Base-by-base conservation (phyloP, 2,797 vertebrate species). In the Geotrypetes seraphini region DNA sequence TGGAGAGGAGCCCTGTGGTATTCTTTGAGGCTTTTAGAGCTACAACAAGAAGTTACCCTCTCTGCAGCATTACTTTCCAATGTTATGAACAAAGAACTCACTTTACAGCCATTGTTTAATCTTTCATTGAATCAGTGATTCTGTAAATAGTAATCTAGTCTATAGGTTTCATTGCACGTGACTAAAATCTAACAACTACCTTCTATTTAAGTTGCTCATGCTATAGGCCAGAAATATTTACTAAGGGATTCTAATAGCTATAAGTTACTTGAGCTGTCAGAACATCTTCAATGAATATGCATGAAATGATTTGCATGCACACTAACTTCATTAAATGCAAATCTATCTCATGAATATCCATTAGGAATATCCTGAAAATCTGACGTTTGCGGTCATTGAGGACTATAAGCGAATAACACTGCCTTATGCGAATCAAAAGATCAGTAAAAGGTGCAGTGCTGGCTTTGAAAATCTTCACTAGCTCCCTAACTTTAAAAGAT, bases 141-240 rank as follows among this genome's bases (percentile, higher is more conserved):
- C 36, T 23, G 28, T 22, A 26, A 47, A 36, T 27, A 22, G 13
- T 25, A 23, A 12, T 12, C 17, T 7, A 19, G 10, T 39, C 29
- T 46, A 43, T 14, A 27, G 12, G 5, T 22, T 33, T 44, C 12
- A n/a, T 53, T 12, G 36, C 10, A 50, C 22, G 45, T 35, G 27
- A n/a, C n/a, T n/a, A n/a, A n/a, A n/a, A n/a, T n/a, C n/a, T n/a
- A n/a, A 33, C 8, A 33, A 7, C 34, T 9, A 10, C 33, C 17
- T 22, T 41, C 15, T n/a, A 15, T 22, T 48, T 50, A 50, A 51
- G 34, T 47, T 30, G n/a, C 12, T 57, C 6, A 44, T n/a, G n/a
- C n/a, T n/a, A n/a, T n/a, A n/a, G n/a, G n/a, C n/a, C n/a, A n/a
- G n/a, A n/a, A n/a, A n/a, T n/a, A n/a, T n/a, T n/a, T n/a, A n/a